Base-by-base conservation (phyloP, 2,888 invertebrate genomes). In the Altica lythri region DNA sequence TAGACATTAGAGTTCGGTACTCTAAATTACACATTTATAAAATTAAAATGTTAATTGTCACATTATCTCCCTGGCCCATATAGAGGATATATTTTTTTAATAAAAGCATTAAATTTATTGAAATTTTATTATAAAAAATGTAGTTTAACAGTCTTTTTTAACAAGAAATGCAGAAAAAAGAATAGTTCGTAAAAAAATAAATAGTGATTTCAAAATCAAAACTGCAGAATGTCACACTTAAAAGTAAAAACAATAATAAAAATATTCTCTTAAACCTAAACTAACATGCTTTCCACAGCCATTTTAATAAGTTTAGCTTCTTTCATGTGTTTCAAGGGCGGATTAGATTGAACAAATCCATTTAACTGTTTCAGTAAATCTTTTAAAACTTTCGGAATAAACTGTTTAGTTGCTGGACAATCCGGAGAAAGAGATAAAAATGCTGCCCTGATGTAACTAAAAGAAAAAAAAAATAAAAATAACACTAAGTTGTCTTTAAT, bases 361-460 rank as follows among this genome's bases (percentile, higher is more conserved):
- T 83, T 78, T 60, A 95, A 81, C 74, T 92, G 90, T 70, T 85
- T 84, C 71, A 86, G 84, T 8, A 95, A 80, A 65, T 88, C 88
- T 57, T 83, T 81, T 50, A 95, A 77, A 18, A 95, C 90, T 18
- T 81, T 83, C 0, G 89, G 89, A 68, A 92, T 83, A 76, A 94
- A 93, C 69, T 92, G 92, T 59, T 86, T 83, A 0, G 91, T 92
- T 40, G 91, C 84, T 0, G 88, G 85, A 77, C 90, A 87, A 8
- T 78, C 78, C 2, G 85, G 81, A 75, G 93, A 90, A 53, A 95
- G 79, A 72, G 88, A 89, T 77, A 92, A 82, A 53, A 95, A 82
- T 0, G 94, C 92, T 72, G 93, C 93, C 68, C 91, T 88, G 52
- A 95, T 79, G 79, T 90, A 95, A 69, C 94, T 94, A 76, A 5